Evolutionary conservation across 2,797 vertebrate species (phyloP).

Genomic region (Triplophysa yarkandensis): DNA sequence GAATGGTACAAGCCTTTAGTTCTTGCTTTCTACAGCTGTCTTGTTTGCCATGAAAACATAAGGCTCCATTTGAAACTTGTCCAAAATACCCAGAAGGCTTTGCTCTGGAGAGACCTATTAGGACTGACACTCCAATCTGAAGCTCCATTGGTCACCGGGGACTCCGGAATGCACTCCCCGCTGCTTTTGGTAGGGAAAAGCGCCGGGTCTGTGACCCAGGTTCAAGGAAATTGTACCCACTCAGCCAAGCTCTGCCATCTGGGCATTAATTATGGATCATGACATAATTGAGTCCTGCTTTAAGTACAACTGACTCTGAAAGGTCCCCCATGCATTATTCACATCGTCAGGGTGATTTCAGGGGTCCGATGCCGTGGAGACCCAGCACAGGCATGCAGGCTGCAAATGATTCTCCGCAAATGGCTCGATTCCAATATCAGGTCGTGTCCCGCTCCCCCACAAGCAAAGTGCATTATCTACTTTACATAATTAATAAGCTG

Average conservation of each 20-base stretch:
- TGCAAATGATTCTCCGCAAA: not conserved
- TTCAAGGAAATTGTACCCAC: slow-evolving; percentile 26
- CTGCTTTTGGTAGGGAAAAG: slow-evolving; percentile 30
- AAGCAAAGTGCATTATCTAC: slow-evolving; percentile 51
- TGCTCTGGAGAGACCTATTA: slow-evolving; percentile 42
- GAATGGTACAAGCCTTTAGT: not conserved
- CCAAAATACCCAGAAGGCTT: slow-evolving; percentile 16
- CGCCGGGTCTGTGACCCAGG: not conserved
- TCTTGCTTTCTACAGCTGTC: slow-evolving; percentile 9
- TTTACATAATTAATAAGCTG: slow-evolving; percentile 51
- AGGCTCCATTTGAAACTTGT: slow-evolving; percentile 9
- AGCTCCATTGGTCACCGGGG: slow-evolving; percentile 39
- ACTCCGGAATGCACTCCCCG: slow-evolving; percentile 37
- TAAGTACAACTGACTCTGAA: slow-evolving; percentile 51
- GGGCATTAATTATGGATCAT: slow-evolving; percentile 59
- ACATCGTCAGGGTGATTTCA: slow-evolving; percentile 34
- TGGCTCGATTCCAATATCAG: slow-evolving; percentile 13
- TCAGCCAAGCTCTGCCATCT: slow-evolving; percentile 49
- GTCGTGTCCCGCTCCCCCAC: slow-evolving; percentile 39
- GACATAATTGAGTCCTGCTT: slow-evolving; percentile 55
- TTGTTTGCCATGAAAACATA: slow-evolving; percentile 8
- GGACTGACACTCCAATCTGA: slow-evolving; percentile 23
- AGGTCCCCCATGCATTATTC: slow-evolving; percentile 54
- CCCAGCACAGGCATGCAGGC: not conserved
- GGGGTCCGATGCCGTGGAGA: slow-evolving; percentile 7